Evolutionary conservation across 1,140 invertebrate species (phyloP).

Genomic region (Lethocerus indicus): DNA sequence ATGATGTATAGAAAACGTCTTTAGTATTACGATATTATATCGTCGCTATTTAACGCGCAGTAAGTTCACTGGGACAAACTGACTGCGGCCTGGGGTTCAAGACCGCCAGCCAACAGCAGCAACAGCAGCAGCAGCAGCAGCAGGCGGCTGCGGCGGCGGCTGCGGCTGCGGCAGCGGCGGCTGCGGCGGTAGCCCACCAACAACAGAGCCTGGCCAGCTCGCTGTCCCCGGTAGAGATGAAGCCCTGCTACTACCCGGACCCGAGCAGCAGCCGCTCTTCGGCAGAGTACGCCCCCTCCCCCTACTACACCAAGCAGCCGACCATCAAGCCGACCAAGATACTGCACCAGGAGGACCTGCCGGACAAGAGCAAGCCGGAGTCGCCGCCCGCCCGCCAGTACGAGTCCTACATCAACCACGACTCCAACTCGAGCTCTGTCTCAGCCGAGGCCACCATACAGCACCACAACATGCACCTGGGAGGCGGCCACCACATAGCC

Average conservation of each 20-base stretch:
- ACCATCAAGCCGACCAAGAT: constrained; percentile 38
- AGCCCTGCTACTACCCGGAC: constrained; percentile 20
- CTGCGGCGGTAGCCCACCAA: too few relatives aligned
- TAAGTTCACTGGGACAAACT: too few relatives aligned
- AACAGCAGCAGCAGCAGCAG: too few relatives aligned
- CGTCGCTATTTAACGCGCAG: too few relatives aligned
- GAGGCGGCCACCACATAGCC: constrained; percentile 21
- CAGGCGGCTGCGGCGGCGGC: too few relatives aligned
- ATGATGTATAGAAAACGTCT: too few relatives aligned
- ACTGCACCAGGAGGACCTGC: constrained; percentile 22
- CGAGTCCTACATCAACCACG: constrained; percentile 44
- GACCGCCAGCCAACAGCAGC: constrained; percentile 1
- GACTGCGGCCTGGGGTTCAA: constrained; percentile 12
- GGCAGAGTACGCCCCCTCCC: constrained; percentile 13
- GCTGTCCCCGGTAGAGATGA: constrained; percentile 16
- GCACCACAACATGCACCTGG: constrained; percentile 25
- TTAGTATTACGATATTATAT: too few relatives aligned
- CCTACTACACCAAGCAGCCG: constrained; percentile 22
- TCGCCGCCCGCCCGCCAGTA: constrained; percentile 23
- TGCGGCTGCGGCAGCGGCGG: too few relatives aligned
- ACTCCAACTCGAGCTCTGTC: constrained; percentile 51
- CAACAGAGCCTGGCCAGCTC: neutral
- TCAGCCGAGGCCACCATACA: constrained; percentile 51
- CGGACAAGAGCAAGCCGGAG: constrained; percentile 8
- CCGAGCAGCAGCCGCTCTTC: constrained; percentile 12